Conservation (phyloP, 2,888 invertebrate genomes). For the Apamea monoglypha region DNA sequence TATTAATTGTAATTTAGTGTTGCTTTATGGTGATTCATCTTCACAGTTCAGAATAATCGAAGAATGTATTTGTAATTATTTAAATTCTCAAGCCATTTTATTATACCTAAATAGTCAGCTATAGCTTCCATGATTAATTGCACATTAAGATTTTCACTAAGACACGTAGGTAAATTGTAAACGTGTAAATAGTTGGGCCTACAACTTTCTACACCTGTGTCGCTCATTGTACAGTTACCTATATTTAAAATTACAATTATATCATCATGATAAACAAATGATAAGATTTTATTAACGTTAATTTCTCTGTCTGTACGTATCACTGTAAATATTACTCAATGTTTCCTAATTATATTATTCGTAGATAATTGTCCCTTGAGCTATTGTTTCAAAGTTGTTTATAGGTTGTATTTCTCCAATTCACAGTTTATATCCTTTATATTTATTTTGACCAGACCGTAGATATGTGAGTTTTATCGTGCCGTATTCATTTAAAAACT, state of each 20-base stretch:
- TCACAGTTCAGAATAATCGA: neutral
- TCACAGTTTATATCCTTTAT: neutral
- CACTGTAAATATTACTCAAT: slow-evolving; percentile 69
- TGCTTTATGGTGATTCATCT: neutral
- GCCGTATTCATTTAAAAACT: neutral
- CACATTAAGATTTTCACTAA: slow-evolving; percentile 68
- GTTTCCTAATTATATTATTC: slow-evolving; percentile 64
- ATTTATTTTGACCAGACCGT: neutral
- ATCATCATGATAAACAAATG: slow-evolving; percentile 62
- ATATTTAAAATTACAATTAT: slow-evolving; percentile 69
- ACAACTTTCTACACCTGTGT: slow-evolving; percentile 86
- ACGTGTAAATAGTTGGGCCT: slow-evolving; percentile 84
- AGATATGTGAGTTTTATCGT: neutral
- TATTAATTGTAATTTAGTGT: neutral
- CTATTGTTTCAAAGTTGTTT: slow-evolving; percentile 31
- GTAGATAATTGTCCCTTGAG: slow-evolving; percentile 55
- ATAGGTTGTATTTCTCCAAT: neutral
- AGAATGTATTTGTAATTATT: neutral
- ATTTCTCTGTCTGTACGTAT: slow-evolving; percentile 64
- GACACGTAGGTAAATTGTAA: slow-evolving; percentile 75
- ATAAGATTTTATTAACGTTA: slow-evolving; percentile 66
- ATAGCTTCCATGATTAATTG: slow-evolving; percentile 27
- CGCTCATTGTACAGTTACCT: slow-evolving; percentile 86
- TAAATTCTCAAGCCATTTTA: neutral
- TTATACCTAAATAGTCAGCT: neutral